Base-by-base conservation (phyloP, 2,797 vertebrate genomes). In the Hemitrygon akajei region DNA sequence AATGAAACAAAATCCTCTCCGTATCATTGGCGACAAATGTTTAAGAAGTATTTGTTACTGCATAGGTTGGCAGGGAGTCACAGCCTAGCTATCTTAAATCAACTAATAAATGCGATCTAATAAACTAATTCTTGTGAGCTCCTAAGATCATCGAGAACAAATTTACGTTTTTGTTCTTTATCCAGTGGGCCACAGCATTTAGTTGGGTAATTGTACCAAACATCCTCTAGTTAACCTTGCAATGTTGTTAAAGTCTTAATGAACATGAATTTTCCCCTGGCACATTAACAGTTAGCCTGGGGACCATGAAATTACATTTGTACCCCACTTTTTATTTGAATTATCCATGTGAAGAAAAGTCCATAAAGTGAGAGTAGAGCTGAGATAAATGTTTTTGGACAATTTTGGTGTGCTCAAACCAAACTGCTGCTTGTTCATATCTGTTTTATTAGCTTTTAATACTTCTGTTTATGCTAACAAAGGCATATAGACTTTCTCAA, bases 381-480 rank as follows among this genome's bases (percentile, higher is more conserved):
- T 16, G 25, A 47, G 63, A 6, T 22, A 71, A 71, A 2, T 27
- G 25, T 18, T 80, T 80, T 22, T 12, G 9, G 79, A 37, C 69
- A 10, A 9, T 37, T 9, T 37, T 27, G 47, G 30, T 66, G 30
- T 63, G 34, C 63, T 63, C 63, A 34, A 7, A 16, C 1, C 12
- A 87, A 87, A 87, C 60, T 34, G 84, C 84, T 87, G 9, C 30
- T 86, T 27, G 27, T 60, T 7, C 58, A 87, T 16, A 6, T 86
- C 82, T 66, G 84, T 87, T 34, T 66, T 87, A n/a, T 60, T 66
- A 20, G 58, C 84, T 58, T 34, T 87, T 66, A 87, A 66, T 87
- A 16, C 84, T 30, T 63, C 30, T 66, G 60, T 66, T 63, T 66
- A 34, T 87, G 30, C 58, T 66, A 34, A 87, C 84, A 87, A 87